These are phyloP conservation scores for Synanthedon myopaeformis DNA, from an alignment of 2,888 invertebrate species.

Conservation along the genomic window DNA sequence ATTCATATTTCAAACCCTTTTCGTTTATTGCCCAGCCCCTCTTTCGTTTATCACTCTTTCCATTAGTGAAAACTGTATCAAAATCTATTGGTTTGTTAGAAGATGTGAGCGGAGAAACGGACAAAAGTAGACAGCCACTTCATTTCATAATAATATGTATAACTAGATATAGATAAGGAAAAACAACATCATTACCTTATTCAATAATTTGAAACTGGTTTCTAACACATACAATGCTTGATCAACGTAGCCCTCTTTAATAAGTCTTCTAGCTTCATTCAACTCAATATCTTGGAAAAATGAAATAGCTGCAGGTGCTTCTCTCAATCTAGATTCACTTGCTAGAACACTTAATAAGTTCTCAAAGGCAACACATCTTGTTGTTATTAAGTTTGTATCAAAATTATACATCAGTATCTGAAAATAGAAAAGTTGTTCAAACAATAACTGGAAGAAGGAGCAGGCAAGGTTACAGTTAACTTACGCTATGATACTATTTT, in stretches of 20 bases:
- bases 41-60: not conserved
- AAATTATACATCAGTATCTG: constrained; percentile 78
- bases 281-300: constrained; percentile 78
- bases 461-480: too few species aligned
- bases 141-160: too few species aligned
- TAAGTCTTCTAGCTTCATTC: constrained; percentile 68
- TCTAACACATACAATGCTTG: constrained; percentile 75
- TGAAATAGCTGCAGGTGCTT: constrained; percentile 65
- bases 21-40: too few species aligned
- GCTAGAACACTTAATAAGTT: constrained; percentile 70
- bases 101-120: too few species aligned
- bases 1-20: not conserved
- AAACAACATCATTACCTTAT: constrained; percentile 34
- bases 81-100: too few species aligned
- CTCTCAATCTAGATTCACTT: constrained; percentile 66
- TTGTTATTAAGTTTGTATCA: constrained; percentile 74
- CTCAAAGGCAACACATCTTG: constrained; percentile 75
- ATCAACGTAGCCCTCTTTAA: constrained; percentile 70
- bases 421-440: constrained; percentile 13
- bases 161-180: not conserved
- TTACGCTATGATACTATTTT: too few species aligned
- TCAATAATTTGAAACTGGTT: constrained; percentile 74
- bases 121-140: too few species aligned
- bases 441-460: too few species aligned
- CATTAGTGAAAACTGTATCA: too few species aligned